Evolutionary conservation across 2,888 invertebrate species (phyloP).

Genomic region (Diarsia dahlii): DNA sequence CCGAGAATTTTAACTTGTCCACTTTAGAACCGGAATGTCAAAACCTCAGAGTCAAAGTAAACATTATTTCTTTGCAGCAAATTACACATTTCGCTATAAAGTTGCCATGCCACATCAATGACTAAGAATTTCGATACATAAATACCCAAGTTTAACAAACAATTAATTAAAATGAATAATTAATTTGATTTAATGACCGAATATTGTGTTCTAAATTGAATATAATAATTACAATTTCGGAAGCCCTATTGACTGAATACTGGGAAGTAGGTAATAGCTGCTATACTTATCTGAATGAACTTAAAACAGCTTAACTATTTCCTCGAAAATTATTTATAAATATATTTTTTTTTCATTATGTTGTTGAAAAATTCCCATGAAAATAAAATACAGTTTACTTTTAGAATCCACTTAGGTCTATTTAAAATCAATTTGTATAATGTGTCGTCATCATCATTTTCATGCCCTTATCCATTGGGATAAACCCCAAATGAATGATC

Average conservation of each 20-base stretch:
- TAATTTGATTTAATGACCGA: background rate
- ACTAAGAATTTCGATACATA: no score
- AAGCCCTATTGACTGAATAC: background rate
- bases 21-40: background rate
- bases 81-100: no score
- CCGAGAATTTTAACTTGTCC: background rate
- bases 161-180: no score
- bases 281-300: background rate
- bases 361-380: background rate
- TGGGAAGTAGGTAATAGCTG: background rate
- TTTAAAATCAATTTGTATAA: conserved; percentile 2
- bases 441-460: background rate
- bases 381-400: background rate
- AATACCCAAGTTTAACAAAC: no score
- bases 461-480: no score
- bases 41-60: background rate
- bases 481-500: no score
- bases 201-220: background rate
- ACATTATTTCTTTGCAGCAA: no score
- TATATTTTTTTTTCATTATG: no score
- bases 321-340: background rate
- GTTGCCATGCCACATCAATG: no score
- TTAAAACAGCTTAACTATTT: background rate
- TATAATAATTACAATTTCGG: background rate
- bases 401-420: background rate